phyloP scores from a whole-genome alignment of 2,113 vertebrate genomes.

The Rhinogobius similis region DNA sequence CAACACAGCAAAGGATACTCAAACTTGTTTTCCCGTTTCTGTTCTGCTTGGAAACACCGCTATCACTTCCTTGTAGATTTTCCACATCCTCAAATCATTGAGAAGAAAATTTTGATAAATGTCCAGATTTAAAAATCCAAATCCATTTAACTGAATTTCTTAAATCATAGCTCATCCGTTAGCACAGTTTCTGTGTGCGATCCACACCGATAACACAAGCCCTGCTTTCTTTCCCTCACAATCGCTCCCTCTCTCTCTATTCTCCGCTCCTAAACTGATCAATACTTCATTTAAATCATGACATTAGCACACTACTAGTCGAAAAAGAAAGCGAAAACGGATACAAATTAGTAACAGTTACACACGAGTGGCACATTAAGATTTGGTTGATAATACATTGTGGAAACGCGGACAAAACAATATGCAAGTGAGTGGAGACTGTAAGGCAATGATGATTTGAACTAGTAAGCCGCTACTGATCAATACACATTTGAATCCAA shows the following conservation, averaged over 20 bases:
- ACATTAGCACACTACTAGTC: constrained; percentile 82
- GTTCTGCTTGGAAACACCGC: constrained; percentile 40
- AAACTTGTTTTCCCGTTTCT: constrained; percentile 44
- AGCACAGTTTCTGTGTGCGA: constrained; percentile 80
- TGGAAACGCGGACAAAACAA: constrained; percentile 56
- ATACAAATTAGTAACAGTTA: constrained; percentile 52
- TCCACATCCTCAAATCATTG: constrained; percentile 39
- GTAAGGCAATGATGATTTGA: constrained; percentile 65
- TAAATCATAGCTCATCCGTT: constrained; percentile 77
- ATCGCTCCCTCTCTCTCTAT: constrained; percentile 83
- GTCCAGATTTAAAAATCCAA: constrained; percentile 66
- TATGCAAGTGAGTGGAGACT: constrained; percentile 57
- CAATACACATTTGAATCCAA: constrained; percentile 81
- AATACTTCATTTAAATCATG: constrained; percentile 90
- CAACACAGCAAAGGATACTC: constrained; percentile 52
- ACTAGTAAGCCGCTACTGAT: constrained; percentile 69
- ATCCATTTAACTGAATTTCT: constrained; percentile 70
- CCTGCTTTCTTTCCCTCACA: constrained; percentile 83
- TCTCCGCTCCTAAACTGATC: constrained; percentile 87
- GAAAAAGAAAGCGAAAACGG: constrained; percentile 65
- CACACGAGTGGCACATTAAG: constrained; percentile 20
- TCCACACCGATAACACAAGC: constrained; percentile 83
- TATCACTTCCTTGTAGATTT: constrained; percentile 51
- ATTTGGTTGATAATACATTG: constrained; percentile 43
- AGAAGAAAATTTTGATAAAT: constrained; percentile 52